Base-by-base conservation (phyloP, 2,113 vertebrate species). In the Triplophysa tibetana region DNA sequence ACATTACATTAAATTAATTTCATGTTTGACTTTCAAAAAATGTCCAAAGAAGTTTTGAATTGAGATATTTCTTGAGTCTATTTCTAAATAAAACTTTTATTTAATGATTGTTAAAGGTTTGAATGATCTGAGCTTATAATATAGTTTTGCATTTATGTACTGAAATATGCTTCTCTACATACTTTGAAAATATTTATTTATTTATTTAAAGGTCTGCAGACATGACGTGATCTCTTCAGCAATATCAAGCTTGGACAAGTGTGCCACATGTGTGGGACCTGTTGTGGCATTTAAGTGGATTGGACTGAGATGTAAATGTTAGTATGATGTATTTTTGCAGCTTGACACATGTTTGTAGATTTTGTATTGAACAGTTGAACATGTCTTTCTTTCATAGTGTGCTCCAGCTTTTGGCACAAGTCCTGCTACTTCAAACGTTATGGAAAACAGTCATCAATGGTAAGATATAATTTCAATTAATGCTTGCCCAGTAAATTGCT, bases 231-330 rank as follows among this genome's bases (percentile, higher is more conserved):
- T 62, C 45, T 1, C 17, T 41, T 29, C 23, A 73, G 43, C 60
- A 41, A 21, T 74, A 24, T 72, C 61, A 10, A 77, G 50, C 16
- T 48, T 77, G 29, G 43, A n/a, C n/a, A 81, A 81, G 74, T 78
- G 68, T 73, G 74, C 17, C 38, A 29, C 41, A 43, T 78, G 78
- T 78, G 19, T 77, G 56, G 62, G 74, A 77, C 74, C 67, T 77
- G 60, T 62, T 48, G 77, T 11, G 21, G 19, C 78, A 54, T 23
- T 81, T 1, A 69, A 69, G 19, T 78, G 75, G 79, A 24, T 68
- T 63, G 75, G 79, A 23, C 41, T 78, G 45, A 70, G 11, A 26
- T 84, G 83, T 72, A 78, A 62, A 72, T 54, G 74, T 84, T 24
- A 78, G 68, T 70, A 81, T 50, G 45, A 8, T 16, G 11, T 68